Evolutionary conservation across 1,140 invertebrate species (phyloP), one percentile per base, ranked within the genome.

Genomic region (Brachionus calyciflorus): DNA sequence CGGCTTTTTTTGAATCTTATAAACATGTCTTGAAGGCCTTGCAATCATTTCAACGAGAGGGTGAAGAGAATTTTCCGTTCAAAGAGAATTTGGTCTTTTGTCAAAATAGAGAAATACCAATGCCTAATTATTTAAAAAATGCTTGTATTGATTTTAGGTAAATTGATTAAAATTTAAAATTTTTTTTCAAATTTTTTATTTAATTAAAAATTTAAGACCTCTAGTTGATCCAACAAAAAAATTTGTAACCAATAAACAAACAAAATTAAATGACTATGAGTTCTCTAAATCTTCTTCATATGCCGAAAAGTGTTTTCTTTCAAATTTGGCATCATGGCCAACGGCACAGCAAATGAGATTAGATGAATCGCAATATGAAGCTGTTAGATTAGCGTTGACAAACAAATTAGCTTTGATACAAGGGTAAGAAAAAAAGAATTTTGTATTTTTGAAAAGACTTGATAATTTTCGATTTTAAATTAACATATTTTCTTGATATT

Each of bases 341-440:
- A 44, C 78, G 10, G 68, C 78, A 24, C 68, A 79, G 5, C 53
- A 73, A 51, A 73, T 73, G 46, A 12, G 30, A 40, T 53, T 87
- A 19, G 85, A 88, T 80, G 77, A 79, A 7, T 83, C 84, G 10
- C 87, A 88, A 79, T 81, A 79, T 68, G 76, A 80, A 70, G 88
- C 88, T 3, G 70, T 88, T 28, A 77, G 82, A 65, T 79, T 77
- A 9, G 86, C 86, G 4, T 79, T 88, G 1, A 86, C 82, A 19
- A 84, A 83, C 70, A 85, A 87, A 78, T 65, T 88, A 14, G 83
- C 88, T 3, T 84, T 94, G 1, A 93, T 93, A 78, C 92, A 93
- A 86, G 88, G 69, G 60, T 65, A 65, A 60, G 24, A 9, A 26
- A 24, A 26, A 26, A 44, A 2, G n/a, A 1, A 44, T 5, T 44